Evolutionary conservation across 2,797 vertebrate species (phyloP).

Genomic region (Amniataba percoides): DNA sequence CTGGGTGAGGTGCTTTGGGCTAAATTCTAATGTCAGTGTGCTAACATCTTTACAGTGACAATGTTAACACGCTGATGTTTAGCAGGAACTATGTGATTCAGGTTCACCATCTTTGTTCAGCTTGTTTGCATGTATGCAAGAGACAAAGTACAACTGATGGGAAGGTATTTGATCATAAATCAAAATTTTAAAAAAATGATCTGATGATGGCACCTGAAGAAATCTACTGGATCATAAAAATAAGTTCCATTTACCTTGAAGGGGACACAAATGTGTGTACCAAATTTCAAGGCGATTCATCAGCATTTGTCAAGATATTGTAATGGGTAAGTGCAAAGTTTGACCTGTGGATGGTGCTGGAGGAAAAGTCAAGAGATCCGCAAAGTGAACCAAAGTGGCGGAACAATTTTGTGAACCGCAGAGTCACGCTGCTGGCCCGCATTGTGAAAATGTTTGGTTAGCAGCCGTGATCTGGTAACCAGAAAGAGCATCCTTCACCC

Average conservation of each 20-base stretch:
- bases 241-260: neutral
- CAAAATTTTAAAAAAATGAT: neutral
- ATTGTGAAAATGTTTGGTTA: neutral
- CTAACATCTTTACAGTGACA: neutral
- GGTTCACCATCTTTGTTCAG: neutral
- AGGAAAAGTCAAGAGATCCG: neutral
- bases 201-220: neutral
- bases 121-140: neutral
- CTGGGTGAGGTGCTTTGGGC: neutral
- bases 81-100: neutral
- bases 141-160: slow-evolving; percentile 5
- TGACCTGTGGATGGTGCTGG: too few species aligned
- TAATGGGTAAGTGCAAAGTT: too few species aligned
- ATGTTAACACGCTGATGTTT: neutral
- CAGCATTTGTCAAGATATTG: neutral
- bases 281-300: neutral
- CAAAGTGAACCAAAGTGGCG: neutral
- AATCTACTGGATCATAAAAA: neutral
- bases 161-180: neutral
- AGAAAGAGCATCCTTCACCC: slow-evolving; percentile 6
- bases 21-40: neutral
- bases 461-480: neutral
- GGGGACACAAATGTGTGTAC: neutral
- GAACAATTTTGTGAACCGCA: neutral
- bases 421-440: neutral